Base-by-base conservation (phyloP, 2,797 vertebrate genomes). In the Brotula barbata region DNA sequence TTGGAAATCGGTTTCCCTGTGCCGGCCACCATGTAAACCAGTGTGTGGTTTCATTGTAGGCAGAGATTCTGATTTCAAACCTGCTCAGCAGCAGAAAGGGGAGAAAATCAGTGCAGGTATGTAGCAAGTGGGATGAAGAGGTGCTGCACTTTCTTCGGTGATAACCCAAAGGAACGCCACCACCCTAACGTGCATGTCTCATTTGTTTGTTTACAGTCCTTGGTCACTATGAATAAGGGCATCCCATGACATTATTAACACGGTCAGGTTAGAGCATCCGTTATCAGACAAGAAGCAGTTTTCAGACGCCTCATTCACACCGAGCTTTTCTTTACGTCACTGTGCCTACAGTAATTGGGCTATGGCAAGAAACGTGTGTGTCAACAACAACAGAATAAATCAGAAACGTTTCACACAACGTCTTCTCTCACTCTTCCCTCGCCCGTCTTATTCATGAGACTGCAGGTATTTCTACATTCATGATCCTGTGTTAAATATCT, bases 11-110 rank as follows among this genome's bases (percentile, higher is more conserved):
- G 63, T 85, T 70, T 70, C 73, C 77, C 73, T 73, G 77, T 71
- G 64, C 58, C 47, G 12, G 75, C 36, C 44, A 7, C 63, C 78
- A 72, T 86, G 72, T 89, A 76, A 90, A 87, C 65, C 51, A 42
- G 69, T 79, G 63, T 90, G 74, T 87, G 83, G 77, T 89, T 83
- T 85, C 58, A 79, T 89, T 90, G 85, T 90, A 90, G 88, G 87
- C 77, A 84, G 43, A 74, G 43, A 71, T 58, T 76, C 74, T 80
- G 84, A 87, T 88, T 87, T 87, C 84, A 88, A 73, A 84, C 77
- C 83, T 69, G 83, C 68, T 84, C 68, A 75, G 47, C 77, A 68
- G 75, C 82, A 88, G 63, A 84, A 76, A 78, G 82, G 48, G 41
- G 77, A 59, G 57, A 76, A 63, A 66, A 11, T 61, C 43, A 17